phyloP scores from a whole-genome alignment of 2,888 invertebrate genomes.

The Meiosimyza decipiens region DNA sequence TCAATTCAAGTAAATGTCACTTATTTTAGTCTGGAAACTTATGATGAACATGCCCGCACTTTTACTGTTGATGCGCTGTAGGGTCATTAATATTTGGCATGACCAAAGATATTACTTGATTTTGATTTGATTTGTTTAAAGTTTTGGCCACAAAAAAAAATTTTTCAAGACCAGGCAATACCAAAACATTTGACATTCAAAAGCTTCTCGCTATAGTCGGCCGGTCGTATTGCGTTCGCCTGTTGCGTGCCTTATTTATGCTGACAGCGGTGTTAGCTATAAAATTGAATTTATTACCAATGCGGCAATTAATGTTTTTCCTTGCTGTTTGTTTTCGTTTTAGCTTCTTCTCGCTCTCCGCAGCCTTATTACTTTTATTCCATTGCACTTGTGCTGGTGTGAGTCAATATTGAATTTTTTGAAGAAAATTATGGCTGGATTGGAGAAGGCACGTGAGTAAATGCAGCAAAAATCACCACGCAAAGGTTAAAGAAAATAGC shows the following conservation, averaged over 20 bases:
- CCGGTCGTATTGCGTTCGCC: neutral
- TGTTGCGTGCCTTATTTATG: slow-evolving; percentile 20
- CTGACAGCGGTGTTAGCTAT: neutral
- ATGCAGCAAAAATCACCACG: neutral
- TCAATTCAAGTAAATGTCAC: too few species aligned
- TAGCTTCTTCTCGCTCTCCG: neutral
- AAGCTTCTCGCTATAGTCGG: neutral
- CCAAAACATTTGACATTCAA: slow-evolving; percentile 16
- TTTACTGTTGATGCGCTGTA: too few species aligned
- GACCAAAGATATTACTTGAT: neutral
- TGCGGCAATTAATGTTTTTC: slow-evolving; percentile 3
- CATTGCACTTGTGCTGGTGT: slow-evolving; percentile 1
- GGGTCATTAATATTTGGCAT: too few species aligned
- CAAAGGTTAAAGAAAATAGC: too few species aligned
- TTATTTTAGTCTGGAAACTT: too few species aligned
- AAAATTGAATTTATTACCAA: slow-evolving; percentile 20
- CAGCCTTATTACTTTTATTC: slow-evolving; percentile 13
- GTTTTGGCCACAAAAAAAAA: slow-evolving; percentile 3
- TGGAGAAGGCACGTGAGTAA: neutral
- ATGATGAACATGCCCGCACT: too few species aligned
- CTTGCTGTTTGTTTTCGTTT: neutral
- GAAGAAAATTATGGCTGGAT: neutral
- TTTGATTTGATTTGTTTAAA: slow-evolving; percentile 9
- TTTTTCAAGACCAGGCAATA: neutral
- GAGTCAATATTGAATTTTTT: neutral